Percentiles rank a stretch among this genome's conserved stretches.
These are phyloP conservation scores for Eclectus roratus DNA, from an alignment of 2,113 vertebrate genomes.

Conservation along the genomic window DNA sequence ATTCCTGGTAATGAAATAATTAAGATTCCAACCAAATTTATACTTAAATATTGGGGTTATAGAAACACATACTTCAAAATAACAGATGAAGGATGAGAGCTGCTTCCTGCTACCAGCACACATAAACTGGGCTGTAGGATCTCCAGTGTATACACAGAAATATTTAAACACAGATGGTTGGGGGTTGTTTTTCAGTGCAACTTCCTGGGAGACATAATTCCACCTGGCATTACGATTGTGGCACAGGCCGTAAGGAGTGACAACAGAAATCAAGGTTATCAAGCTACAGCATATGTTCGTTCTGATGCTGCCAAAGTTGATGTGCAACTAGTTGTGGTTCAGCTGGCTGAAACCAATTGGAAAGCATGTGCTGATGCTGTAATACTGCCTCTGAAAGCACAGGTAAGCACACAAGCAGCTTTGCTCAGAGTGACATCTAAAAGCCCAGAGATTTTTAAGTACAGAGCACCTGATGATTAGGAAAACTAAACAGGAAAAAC, in stretches of 20 bases:
- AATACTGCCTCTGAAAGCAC: constrained; percentile 49
- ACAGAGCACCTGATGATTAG: neutral
- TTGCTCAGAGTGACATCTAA: neutral
- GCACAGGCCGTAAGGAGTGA: constrained; percentile 64
- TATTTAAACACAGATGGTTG: constrained; percentile 29
- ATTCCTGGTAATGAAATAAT: neutral
- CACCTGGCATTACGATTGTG: constrained; percentile 57
- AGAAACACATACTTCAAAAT: neutral
- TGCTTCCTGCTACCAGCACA: neutral
- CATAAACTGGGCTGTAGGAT: neutral
- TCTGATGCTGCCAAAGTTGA: constrained; percentile 29
- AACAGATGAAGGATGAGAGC: neutral
- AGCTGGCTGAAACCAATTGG: constrained; percentile 64
- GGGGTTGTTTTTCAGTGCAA: constrained; percentile 60
- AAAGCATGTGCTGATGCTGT: constrained; percentile 56
- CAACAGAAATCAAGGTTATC: constrained; percentile 66
- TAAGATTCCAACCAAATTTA: neutral
- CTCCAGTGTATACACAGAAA: neutral
- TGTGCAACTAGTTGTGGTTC: constrained; percentile 61
- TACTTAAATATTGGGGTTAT: neutral
- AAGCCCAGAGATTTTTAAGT: neutral
- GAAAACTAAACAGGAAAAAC: neutral
- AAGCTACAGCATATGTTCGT: constrained; percentile 62
- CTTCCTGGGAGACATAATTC: constrained; percentile 33
- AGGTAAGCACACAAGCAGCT: constrained; percentile 56